Conservation (phyloP, 2,888 invertebrate species). For the Noctuana brunneofusca region DNA sequence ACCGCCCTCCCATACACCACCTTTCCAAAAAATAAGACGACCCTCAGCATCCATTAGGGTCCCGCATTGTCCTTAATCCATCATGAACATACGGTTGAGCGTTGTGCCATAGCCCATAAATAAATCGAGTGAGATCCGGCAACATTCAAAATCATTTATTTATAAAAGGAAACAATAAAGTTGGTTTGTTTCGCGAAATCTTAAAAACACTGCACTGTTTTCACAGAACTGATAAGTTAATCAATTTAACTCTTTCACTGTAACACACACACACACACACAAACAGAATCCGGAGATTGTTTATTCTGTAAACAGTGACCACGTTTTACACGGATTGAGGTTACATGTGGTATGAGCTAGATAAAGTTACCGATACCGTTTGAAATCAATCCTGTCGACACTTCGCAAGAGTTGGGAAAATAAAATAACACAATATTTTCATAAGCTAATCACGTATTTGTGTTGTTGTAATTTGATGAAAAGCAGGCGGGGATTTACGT, state of each 20-base stretch:
- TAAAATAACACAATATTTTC: constrained; percentile 30
- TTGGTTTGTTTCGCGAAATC: constrained; percentile 18
- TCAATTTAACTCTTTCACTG: constrained; percentile 41
- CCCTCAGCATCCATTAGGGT: constrained; percentile 75
- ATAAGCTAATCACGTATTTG: constrained; percentile 10
- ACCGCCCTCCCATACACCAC: constrained; percentile 72
- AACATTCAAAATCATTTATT: constrained; percentile 29
- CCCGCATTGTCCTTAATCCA: constrained; percentile 44
- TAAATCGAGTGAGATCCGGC: constrained; percentile 35
- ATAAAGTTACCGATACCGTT: constrained; percentile 46
- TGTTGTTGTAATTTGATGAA: constrained; percentile 15
- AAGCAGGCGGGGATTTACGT: constrained; percentile 53
- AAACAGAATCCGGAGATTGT: constrained; percentile 46
- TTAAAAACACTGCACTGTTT: constrained; percentile 40
- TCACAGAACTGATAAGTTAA: constrained; percentile 45
- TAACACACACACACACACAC: constrained; percentile 47
- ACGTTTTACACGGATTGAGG: constrained; percentile 52
- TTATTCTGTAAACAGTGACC: constrained; percentile 56
- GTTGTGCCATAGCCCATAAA: constrained; percentile 1
- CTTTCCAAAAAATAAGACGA: constrained; percentile 74
- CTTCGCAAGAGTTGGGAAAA: constrained; percentile 29
- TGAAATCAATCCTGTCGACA: constrained; percentile 34
- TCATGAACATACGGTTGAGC: neutral
- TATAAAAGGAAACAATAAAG: neutral
- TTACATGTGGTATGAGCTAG: constrained; percentile 51